These are phyloP conservation scores for Chionoecetes opilio DNA, from an alignment of 1,140 invertebrate species.

Conservation along the genomic window DNA sequence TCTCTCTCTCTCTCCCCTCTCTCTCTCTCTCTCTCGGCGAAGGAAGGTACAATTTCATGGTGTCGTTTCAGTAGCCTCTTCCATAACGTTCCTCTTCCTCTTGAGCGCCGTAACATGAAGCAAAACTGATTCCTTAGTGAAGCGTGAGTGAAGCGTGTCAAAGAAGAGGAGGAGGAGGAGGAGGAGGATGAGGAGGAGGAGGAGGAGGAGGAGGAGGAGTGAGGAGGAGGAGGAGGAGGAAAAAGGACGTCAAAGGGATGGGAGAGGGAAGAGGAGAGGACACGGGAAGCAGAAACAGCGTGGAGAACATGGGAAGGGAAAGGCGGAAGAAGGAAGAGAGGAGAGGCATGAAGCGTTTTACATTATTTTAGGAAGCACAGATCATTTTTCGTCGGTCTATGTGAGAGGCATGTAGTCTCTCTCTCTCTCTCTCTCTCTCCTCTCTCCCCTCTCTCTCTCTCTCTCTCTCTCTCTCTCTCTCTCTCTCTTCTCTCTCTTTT, in stretches of 20 bases:
- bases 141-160: too few relatives aligned
- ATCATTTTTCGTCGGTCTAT: background rate
- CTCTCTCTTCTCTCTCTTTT: background rate
- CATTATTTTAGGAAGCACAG: background rate
- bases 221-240: background rate
- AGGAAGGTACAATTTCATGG: background rate
- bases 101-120: background rate
- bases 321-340: background rate
- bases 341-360: background rate
- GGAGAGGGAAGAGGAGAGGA: background rate
- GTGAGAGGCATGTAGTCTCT: too few relatives aligned
- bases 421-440: background rate
- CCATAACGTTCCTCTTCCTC: background rate
- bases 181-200: too few relatives aligned
- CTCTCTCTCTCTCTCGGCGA: too few relatives aligned
- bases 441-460: background rate
- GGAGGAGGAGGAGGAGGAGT: too few relatives aligned
- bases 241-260: background rate
- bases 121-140: background rate
- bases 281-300: background rate
- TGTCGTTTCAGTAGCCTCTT: background rate
- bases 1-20: conserved; percentile 14
- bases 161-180: too few relatives aligned
- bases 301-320: conserved; percentile 18
- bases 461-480: conserved; percentile 18